Conservation (phyloP, 2,888 invertebrate genomes). For the Amphipyra tragopoginis region DNA sequence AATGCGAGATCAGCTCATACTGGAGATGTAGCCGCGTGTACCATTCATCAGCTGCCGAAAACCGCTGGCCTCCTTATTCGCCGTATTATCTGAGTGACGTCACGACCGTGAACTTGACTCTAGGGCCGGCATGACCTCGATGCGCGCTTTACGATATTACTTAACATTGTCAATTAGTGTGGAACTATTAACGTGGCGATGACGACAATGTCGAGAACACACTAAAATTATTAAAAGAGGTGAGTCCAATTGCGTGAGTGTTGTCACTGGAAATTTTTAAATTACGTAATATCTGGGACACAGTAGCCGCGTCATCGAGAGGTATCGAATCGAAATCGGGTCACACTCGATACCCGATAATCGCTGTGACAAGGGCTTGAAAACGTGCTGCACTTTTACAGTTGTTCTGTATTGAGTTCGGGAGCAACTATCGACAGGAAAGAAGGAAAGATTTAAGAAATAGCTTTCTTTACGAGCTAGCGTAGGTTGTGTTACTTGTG, state of each 20-base stretch:
- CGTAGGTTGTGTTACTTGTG: no score
- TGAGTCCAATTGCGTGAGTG: not conserved
- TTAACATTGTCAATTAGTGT: conserved; percentile 4
- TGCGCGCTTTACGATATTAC: conserved; percentile 20
- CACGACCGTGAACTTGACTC: conserved; percentile 70
- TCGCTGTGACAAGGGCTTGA: not conserved
- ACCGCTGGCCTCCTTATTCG: conserved; percentile 54
- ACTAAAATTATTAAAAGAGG: conserved; percentile 3
- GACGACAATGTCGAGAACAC: conserved; percentile 32
- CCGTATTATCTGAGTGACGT: conserved; percentile 48
- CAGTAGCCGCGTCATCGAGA: conserved; percentile 22
- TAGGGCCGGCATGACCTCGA: conserved; percentile 46
- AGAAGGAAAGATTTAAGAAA: no score
- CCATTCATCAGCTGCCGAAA: conserved; percentile 23
- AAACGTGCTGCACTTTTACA: not conserved
- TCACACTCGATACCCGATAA: conserved; percentile 27
- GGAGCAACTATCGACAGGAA: no score
- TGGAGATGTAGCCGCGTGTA: no score
- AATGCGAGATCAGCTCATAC: no score
- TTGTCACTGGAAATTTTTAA: conserved; percentile 3
- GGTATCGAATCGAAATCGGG: conserved; percentile 25
- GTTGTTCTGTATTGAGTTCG: no score
- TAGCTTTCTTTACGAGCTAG: no score
- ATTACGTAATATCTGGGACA: conserved; percentile 19
- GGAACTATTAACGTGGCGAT: not conserved